Percentiles rank a stretch among this genome's conserved stretches.
These are phyloP conservation scores for Crotalus helleri DNA, from an alignment of 2,113 vertebrate genomes.

Conservation along the genomic window DNA sequence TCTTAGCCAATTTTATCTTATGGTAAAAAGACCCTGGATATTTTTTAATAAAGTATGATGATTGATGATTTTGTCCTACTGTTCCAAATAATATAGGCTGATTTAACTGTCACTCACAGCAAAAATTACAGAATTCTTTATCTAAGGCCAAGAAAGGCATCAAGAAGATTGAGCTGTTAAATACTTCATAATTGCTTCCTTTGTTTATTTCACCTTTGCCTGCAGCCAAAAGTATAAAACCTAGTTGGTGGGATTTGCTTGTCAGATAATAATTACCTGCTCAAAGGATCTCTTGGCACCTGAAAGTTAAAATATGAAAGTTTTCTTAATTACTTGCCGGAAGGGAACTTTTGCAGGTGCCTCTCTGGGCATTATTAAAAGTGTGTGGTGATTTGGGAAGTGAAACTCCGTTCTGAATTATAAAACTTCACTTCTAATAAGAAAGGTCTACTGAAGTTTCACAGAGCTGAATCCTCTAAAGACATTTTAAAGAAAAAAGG, in stretches of 20 bases:
- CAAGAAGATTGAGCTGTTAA: neutral
- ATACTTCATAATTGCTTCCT: neutral
- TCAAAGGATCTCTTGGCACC: neutral
- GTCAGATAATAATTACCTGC: neutral
- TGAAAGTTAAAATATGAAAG: slow-evolving; percentile 12
- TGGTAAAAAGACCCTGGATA: neutral
- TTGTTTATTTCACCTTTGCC: slow-evolving; percentile 7
- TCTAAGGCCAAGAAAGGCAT: neutral
- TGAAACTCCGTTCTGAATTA: neutral
- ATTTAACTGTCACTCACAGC: neutral
- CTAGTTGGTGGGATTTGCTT: neutral
- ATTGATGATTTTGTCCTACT: neutral
- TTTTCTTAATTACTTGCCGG: neutral
- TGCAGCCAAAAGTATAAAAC: neutral
- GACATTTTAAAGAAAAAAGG: neutral
- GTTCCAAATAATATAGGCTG: neutral
- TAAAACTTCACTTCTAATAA: neutral
- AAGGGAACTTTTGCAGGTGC: neutral
- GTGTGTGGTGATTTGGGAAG: neutral
- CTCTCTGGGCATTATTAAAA: slow-evolving; percentile 20
- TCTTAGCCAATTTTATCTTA: neutral
- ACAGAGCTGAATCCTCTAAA: neutral
- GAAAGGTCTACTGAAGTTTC: neutral
- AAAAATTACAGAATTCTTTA: neutral
- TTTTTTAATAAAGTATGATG: neutral